Conservation (phyloP, 2,888 invertebrate species). For the Netelia virgata region DNA sequence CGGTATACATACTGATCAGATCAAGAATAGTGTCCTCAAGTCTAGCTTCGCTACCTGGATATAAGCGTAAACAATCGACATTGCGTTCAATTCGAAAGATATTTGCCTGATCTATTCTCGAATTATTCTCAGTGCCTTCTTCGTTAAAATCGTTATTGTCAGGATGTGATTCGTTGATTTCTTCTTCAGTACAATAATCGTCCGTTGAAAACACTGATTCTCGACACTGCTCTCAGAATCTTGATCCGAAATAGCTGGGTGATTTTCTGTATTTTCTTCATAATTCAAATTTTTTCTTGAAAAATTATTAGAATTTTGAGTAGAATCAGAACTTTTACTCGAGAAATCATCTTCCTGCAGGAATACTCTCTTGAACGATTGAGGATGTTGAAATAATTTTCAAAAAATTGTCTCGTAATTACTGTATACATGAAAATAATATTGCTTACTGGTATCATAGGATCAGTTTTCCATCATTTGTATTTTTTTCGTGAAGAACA, state of each 20-base stretch:
- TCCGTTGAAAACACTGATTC: neutral
- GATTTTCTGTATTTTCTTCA: neutral
- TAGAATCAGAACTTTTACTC: conserved; percentile 21
- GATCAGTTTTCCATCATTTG: neutral
- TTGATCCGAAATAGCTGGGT: neutral
- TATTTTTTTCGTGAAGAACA: conserved; percentile 3
- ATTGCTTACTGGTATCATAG: conserved; percentile 3
- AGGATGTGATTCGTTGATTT: conserved; percentile 4
- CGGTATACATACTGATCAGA: conserved; percentile 26
- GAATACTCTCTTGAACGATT: neutral
- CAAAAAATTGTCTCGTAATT: neutral
- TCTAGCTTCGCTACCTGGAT: conserved; percentile 2
- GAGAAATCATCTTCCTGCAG: neutral
- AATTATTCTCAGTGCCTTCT: conserved; percentile 5
- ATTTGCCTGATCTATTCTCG: conserved; percentile 8
- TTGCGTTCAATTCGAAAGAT: conserved; percentile 4
- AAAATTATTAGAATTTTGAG: neutral
- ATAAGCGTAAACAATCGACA: conserved; percentile 5
- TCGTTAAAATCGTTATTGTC: conserved; percentile 13
- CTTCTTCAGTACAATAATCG: conserved; percentile 10
- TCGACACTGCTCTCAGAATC: neutral
- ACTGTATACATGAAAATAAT: neutral
- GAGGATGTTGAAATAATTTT: conserved; percentile 1
- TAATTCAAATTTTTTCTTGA: neutral
- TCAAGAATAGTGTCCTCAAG: conserved; percentile 32